These are phyloP conservation scores for Argopecten irradians DNA, from an alignment of 1,140 invertebrate genomes.

Conservation along the genomic window DNA sequence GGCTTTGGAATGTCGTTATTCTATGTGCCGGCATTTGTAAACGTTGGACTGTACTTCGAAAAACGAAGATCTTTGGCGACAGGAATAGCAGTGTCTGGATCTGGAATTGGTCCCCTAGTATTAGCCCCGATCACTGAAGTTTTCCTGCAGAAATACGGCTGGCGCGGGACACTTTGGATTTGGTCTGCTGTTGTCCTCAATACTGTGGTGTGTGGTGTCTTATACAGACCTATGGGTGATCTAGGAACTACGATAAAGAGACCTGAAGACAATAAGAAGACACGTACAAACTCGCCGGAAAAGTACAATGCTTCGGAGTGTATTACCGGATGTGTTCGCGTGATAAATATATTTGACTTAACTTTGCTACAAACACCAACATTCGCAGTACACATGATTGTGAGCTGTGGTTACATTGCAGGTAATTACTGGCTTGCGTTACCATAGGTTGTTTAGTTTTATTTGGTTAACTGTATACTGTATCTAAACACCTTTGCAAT, in stretches of 20 bases:
- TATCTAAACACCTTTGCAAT: no score
- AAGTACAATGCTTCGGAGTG: no score
- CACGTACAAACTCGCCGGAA: no score
- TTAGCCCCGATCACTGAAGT: background rate
- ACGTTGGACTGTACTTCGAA: background rate
- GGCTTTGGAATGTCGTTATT: background rate
- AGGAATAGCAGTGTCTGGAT: background rate
- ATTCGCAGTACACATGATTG: no score
- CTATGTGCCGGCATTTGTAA: background rate
- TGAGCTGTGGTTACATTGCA: no score
- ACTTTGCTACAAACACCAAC: no score
- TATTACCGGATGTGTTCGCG: no score
- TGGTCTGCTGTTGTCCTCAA: background rate
- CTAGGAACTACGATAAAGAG: background rate
- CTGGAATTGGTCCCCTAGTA: background rate
- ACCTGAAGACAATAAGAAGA: no score
- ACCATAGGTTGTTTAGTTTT: no score
- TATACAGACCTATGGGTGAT: background rate
- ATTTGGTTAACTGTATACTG: no score
- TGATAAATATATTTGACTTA: no score
- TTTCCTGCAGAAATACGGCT: background rate
- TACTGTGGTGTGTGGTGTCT: background rate
- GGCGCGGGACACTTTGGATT: background rate
- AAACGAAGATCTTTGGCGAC: background rate
- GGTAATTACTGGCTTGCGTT: no score